These are phyloP conservation scores for Notolepis coatsorum DNA, from an alignment of 2,797 vertebrate genomes.

Conservation along the genomic window DNA sequence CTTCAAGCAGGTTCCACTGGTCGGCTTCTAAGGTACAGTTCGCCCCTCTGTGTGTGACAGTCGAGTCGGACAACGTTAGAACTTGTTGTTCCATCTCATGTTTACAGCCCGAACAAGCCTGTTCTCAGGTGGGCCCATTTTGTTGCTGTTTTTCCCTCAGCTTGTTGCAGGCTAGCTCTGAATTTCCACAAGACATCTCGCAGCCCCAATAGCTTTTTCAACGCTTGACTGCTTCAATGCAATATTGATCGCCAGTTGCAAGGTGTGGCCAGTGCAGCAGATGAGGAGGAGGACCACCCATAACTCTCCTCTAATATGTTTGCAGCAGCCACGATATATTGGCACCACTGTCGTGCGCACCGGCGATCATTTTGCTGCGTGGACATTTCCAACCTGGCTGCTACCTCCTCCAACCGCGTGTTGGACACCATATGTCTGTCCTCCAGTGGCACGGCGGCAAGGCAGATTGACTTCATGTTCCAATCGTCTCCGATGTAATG, in stretches of 20 bases:
- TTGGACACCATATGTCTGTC: slow-evolving; percentile 29
- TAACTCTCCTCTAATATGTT: slow-evolving; percentile 25
- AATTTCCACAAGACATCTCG: slow-evolving; percentile 29
- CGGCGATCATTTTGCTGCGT: slow-evolving; percentile 17
- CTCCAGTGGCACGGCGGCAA: slow-evolving; percentile 35
- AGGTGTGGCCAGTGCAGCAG: slow-evolving; percentile 28
- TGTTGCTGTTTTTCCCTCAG: slow-evolving; percentile 26
- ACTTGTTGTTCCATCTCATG: slow-evolving; percentile 39
- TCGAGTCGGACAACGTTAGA: slow-evolving; percentile 28
- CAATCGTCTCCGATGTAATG: slow-evolving; percentile 27
- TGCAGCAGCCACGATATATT: slow-evolving; percentile 17
- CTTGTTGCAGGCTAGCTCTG: slow-evolving; percentile 14
- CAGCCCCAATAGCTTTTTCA: slow-evolving; percentile 17
- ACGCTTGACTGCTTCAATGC: slow-evolving; percentile 26
- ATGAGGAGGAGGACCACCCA: slow-evolving; percentile 25
- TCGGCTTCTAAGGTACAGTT: slow-evolving; percentile 37
- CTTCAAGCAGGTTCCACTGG: slow-evolving; percentile 34
- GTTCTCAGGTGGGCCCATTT: slow-evolving; percentile 36
- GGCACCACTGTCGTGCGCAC: slow-evolving; percentile 35
- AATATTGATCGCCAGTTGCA: slow-evolving; percentile 38
- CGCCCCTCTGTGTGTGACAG: slow-evolving; percentile 14
- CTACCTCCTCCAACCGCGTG: slow-evolving; percentile 34
- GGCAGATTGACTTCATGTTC: slow-evolving; percentile 24
- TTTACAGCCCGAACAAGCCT: slow-evolving; percentile 32
- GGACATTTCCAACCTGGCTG: slow-evolving; percentile 39